Conservation (phyloP, 2,113 vertebrate genomes). For the Trichomycterus rosablanca region DNA sequence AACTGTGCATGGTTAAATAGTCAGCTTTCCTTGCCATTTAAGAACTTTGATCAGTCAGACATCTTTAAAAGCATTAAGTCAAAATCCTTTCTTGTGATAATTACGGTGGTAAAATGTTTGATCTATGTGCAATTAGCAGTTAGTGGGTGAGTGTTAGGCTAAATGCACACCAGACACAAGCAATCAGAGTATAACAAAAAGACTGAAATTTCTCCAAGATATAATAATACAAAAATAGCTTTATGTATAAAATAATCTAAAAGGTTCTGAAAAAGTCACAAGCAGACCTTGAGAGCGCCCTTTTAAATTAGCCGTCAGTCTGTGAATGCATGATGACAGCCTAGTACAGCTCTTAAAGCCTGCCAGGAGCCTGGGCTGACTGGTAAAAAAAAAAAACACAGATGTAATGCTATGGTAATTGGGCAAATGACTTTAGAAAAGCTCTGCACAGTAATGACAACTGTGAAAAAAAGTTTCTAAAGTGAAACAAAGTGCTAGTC, state of each 20-base stretch:
- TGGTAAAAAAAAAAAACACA: conserved; percentile 12
- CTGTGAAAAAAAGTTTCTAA: conserved; percentile 28
- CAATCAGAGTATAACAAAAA: neutral
- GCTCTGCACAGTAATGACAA: conserved; percentile 26
- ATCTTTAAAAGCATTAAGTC: too few species aligned
- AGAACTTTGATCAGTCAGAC: too few species aligned
- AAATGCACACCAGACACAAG: too few species aligned
- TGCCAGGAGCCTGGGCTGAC: conserved; percentile 48
- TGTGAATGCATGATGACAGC: conserved; percentile 51
- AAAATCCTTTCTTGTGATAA: too few species aligned
- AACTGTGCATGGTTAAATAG: too few species aligned
- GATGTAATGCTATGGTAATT: conserved; percentile 33
- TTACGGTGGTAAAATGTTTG: too few species aligned
- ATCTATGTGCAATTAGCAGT: too few species aligned
- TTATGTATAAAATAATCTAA: neutral
- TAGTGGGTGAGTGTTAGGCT: too few species aligned
- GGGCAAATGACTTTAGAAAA: conserved; percentile 29
- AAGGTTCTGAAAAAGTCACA: conserved; percentile 6
- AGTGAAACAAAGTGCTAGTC: conserved; percentile 3
- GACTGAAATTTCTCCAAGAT: too few species aligned
- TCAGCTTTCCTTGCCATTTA: too few species aligned
- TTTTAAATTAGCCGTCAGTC: conserved; percentile 10
- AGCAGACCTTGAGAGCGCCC: conserved; percentile 18
- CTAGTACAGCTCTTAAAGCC: conserved; percentile 48
- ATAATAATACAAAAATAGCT: too few species aligned